Conservation (phyloP, 1,140 invertebrate species). For the Chironomus tepperi region DNA sequence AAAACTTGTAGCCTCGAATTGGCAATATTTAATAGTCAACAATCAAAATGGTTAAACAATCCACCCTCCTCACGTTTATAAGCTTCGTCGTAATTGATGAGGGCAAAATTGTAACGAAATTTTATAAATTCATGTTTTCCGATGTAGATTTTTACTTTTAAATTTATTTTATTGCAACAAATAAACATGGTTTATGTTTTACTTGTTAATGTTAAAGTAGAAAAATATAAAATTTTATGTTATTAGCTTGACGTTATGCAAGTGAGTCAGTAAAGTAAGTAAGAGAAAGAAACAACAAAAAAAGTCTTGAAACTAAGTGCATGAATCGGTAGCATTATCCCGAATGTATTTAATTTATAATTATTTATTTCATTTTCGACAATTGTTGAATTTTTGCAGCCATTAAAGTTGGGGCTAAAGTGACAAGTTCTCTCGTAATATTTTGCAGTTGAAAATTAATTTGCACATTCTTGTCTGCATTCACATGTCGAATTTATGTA, state of each 20-base stretch:
- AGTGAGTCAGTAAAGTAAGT: not conserved
- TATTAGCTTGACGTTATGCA: not conserved
- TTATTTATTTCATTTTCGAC: not conserved
- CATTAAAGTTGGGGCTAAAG: not conserved
- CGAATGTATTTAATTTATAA: no score
- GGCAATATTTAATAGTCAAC: no score
- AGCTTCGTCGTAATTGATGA: no score
- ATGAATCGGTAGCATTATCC: not conserved
- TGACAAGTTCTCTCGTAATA: not conserved
- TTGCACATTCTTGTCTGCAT: not conserved
- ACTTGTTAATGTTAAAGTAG: not conserved
- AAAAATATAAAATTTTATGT: conserved; percentile 4
- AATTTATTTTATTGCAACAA: no score
- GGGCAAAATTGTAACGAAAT: not conserved
- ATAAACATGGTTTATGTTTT: not conserved
- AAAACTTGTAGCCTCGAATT: no score
- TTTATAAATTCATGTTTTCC: not conserved
- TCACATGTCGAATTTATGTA: not conserved
- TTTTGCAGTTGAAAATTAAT: not conserved
- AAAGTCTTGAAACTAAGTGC: not conserved
- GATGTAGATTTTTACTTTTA: no score
- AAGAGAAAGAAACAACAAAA: not conserved
- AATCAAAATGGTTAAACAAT: no score
- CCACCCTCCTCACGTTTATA: no score
- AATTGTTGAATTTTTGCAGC: not conserved